Evolutionary conservation across 2,113 vertebrate species (phyloP).

Genomic region (Lamprotornis superbus): DNA sequence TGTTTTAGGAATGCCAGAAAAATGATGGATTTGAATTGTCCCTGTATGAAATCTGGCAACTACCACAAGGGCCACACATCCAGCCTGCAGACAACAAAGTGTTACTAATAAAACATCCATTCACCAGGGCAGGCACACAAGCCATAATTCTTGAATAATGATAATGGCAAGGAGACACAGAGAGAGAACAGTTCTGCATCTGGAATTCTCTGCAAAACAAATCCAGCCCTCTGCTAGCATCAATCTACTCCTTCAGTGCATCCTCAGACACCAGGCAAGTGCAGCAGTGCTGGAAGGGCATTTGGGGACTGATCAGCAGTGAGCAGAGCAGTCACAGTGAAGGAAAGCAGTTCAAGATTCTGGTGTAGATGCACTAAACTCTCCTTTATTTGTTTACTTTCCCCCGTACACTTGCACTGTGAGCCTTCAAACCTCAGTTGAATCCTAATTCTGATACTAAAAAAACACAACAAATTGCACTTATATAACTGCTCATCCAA

Average conservation of each 20-base stretch:
- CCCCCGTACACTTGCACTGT: neutral
- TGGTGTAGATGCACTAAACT: neutral
- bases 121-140: neutral
- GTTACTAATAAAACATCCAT: neutral
- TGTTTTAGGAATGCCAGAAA: neutral
- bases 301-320: neutral
- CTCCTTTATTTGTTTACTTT: neutral
- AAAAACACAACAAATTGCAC: constrained; percentile 40
- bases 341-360: neutral
- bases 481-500: constrained; percentile 61
- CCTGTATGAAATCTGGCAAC: neutral
- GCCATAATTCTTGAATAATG: neutral
- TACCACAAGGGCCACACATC: neutral
- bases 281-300: neutral
- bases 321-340: neutral
- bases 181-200: neutral
- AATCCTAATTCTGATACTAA: constrained; percentile 48
- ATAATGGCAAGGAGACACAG: rapidly evolving
- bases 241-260: neutral
- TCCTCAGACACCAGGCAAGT: neutral
- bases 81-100: neutral
- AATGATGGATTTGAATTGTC: neutral
- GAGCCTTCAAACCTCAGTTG: neutral
- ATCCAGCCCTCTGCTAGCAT: neutral
- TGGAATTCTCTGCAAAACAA: neutral